These are phyloP conservation scores for Hyaena hyaena DNA, from an alignment of 2,113 vertebrate genomes.

Conservation along the genomic window DNA sequence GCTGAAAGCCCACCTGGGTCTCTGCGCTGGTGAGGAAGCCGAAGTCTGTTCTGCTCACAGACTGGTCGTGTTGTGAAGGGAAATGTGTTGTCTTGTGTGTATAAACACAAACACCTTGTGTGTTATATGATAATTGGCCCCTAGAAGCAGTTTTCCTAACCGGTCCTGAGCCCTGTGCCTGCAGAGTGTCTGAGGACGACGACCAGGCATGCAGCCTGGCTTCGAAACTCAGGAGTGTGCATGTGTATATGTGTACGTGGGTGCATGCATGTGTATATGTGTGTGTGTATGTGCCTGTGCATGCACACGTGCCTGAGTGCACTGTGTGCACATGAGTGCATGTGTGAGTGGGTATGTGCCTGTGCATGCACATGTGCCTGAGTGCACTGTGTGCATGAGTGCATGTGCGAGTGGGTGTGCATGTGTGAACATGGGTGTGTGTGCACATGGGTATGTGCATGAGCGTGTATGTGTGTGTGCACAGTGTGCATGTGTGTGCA, in stretches of 20 bases:
- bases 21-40: not conserved
- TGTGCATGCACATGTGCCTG: too few species aligned
- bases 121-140: not conserved
- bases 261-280: too few species aligned
- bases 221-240: too few species aligned
- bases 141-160: not conserved
- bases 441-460: too few species aligned
- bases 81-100: not conserved
- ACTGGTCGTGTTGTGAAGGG: not conserved
- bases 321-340: too few species aligned
- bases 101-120: fast-evolving
- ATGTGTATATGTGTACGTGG: not conserved
- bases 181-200: not conserved
- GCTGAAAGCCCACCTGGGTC: not conserved
- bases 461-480: not conserved
- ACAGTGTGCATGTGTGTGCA: not conserved
- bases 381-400: too few species aligned
- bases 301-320: not conserved
- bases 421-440: too few species aligned
- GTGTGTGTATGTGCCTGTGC: not conserved
- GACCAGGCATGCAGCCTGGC: not conserved
- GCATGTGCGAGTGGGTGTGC: too few species aligned
- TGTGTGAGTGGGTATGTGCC: not conserved
- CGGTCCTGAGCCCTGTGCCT: not conserved
- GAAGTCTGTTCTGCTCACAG: not conserved